A percentile compares a stretch with the other conserved stretches of the same genome.
Conservation (phyloP, 2,888 invertebrate genomes). For the Drosophila maculinotata region DNA sequence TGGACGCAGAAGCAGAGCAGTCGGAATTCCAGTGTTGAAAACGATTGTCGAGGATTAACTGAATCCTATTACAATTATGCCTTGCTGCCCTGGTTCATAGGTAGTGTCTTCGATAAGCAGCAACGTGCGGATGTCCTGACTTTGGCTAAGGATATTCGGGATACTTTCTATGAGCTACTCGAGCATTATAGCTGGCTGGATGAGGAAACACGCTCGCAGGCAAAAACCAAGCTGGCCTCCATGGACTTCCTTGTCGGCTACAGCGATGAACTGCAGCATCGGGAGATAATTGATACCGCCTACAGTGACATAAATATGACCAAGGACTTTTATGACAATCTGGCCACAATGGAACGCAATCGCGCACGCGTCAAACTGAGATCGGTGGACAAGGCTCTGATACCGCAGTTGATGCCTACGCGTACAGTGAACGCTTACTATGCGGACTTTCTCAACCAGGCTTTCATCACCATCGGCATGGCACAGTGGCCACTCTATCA, state of each 20-base stretch:
- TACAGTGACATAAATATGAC: constrained; percentile 69
- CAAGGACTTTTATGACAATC: constrained; percentile 69
- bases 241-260: constrained; percentile 82
- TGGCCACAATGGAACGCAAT: constrained; percentile 68
- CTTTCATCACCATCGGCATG: constrained; percentile 79
- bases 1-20: constrained; percentile 63
- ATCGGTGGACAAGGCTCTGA: constrained; percentile 75
- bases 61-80: constrained; percentile 78
- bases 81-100: constrained; percentile 82
- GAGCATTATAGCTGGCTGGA: constrained; percentile 80
- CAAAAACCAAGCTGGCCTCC: constrained; percentile 76
- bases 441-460: constrained; percentile 80
- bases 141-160: constrained; percentile 70
- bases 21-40: constrained; percentile 47
- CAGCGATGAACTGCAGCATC: constrained; percentile 76
- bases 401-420: constrained; percentile 78
- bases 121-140: constrained; percentile 74
- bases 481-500: constrained; percentile 81
- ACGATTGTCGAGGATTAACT: constrained; percentile 72
- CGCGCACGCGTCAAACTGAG: constrained; percentile 62
- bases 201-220: constrained; percentile 78
- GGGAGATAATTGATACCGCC: constrained; percentile 61
- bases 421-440: constrained; percentile 82
- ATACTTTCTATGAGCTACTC: constrained; percentile 77
- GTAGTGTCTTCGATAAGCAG: constrained; percentile 71